Base-by-base conservation (phyloP, 2,113 vertebrate genomes). In the Sturnus vulgaris region DNA sequence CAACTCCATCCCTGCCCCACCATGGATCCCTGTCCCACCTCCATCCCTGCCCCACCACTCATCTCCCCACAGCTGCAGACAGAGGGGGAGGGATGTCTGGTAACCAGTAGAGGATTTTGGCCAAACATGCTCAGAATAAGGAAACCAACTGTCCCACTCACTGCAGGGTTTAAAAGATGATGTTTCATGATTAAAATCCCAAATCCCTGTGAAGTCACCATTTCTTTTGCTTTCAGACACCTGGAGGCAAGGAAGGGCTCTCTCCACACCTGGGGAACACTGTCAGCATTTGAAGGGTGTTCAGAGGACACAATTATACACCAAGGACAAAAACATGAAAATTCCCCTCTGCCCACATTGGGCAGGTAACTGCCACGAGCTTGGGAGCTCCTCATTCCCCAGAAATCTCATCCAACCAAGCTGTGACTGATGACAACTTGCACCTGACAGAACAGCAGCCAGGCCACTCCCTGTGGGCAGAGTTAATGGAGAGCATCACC, bases 271-370 rank as follows among this genome's bases (percentile, higher is more conserved):
- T 73, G 8, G 1, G 70, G 76, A 82, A 93, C 66, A 46, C 31
- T 69, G 50, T 82, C 57, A 78, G 71, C 1, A 0, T 6, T 78
- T 97, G 97, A 98, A 98, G 98, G 98, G 95, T 97, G 95, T 97
- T 98, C 97, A 96, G 97, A 98, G 98, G 97, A 81, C 84, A 97
- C 10, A 4, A 53, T 11, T 9, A 7, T 10, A 84, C 37, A 69
- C 40, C 79, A 37, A 25, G 53, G 60, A 86, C 94, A 96, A 98
- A 97, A 96, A 95, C 76, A 95, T 96, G 96, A 96, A 97, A 96
- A 98, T 97, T 97, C 96, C 97, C 98, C 96, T 88, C 82, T 88
- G 97, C 59, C 28, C 31, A 37, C 12, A 4, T 2, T 31, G 31
- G 8, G 44, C 50, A 65, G 50, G 42, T 1, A 3, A 75, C 13